Evolutionary conservation across 2,888 invertebrate species (phyloP).

Genomic region (Uloborus plumipes): DNA sequence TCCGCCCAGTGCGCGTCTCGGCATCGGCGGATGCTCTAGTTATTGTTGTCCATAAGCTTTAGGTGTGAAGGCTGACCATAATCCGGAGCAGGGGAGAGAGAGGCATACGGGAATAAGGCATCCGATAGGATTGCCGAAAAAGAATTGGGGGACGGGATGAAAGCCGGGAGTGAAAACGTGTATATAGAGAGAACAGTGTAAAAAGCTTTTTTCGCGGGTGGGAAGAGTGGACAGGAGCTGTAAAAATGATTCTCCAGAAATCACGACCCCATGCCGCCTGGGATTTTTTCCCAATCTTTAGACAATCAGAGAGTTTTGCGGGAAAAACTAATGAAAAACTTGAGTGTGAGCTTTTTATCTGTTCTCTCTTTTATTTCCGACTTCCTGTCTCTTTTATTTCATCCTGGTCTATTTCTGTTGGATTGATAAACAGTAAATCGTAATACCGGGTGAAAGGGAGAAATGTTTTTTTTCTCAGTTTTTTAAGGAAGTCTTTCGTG

Average conservation of each 20-base stretch:
- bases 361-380: constrained; percentile 3
- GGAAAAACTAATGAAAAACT: constrained; percentile 66
- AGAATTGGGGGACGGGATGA: constrained; percentile 9
- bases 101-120: constrained; percentile 28
- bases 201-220: constrained; percentile 27
- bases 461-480: no score
- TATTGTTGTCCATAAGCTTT: constrained; percentile 61
- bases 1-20: not conserved
- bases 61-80: constrained; percentile 58
- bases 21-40: constrained; percentile 18
- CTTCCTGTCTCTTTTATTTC: not conserved
- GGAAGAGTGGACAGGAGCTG: constrained; percentile 2
- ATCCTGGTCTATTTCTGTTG: not conserved
- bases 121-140: constrained; percentile 33
- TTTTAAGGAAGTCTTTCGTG: no score
- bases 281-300: constrained; percentile 54
- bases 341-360: constrained; percentile 48
- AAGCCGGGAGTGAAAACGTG: constrained; percentile 21
- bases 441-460: no score
- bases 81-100: constrained; percentile 17
- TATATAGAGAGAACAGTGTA: constrained; percentile 27
- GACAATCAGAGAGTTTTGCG: constrained; percentile 51
- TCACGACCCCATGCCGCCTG: constrained; percentile 46
- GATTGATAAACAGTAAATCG: no score
- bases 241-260: constrained; percentile 40